A percentile compares a stretch with the other conserved stretches of the same genome.
phyloP scores from a whole-genome alignment of 2,797 vertebrate species.

The Aphelocoma californica region DNA sequence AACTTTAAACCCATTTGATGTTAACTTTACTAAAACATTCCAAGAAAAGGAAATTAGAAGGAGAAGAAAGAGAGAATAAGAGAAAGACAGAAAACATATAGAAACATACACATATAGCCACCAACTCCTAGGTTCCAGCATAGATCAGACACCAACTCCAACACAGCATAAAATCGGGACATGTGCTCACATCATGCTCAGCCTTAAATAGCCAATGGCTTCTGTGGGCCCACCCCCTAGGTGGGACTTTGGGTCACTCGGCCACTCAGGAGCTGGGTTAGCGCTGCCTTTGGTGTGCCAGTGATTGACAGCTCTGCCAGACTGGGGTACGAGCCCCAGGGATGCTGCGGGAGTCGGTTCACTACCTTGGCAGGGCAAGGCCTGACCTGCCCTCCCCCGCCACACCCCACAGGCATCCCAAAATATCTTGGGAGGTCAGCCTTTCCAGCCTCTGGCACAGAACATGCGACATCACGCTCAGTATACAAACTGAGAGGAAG shows the following conservation, averaged over 20 bases:
- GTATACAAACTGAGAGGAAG: not conserved
- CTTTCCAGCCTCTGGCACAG: no score
- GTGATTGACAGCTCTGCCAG: not conserved
- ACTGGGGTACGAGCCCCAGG: no score
- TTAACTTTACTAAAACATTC: not conserved
- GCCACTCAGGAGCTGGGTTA: not conserved
- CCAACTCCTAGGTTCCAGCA: not conserved
- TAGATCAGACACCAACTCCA: rapidly evolving
- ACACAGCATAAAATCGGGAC: rapidly evolving
- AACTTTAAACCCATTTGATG: not conserved
- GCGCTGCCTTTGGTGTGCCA: no score
- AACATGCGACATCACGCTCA: not conserved
- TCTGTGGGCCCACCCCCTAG: not conserved
- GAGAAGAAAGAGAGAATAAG: not conserved
- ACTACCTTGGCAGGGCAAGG: not conserved
- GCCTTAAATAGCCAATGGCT: not conserved
- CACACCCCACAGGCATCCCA: not conserved
- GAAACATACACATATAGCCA: not conserved
- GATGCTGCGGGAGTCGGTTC: not conserved
- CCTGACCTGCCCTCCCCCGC: not conserved
- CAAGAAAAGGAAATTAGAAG: not conserved
- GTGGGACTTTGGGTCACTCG: not conserved
- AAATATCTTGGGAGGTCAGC: not conserved
- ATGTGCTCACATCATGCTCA: rapidly evolving
- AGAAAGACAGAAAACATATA: not conserved